Base-by-base conservation (phyloP, 2,888 invertebrate genomes). In the Sesia bembeciformis region DNA sequence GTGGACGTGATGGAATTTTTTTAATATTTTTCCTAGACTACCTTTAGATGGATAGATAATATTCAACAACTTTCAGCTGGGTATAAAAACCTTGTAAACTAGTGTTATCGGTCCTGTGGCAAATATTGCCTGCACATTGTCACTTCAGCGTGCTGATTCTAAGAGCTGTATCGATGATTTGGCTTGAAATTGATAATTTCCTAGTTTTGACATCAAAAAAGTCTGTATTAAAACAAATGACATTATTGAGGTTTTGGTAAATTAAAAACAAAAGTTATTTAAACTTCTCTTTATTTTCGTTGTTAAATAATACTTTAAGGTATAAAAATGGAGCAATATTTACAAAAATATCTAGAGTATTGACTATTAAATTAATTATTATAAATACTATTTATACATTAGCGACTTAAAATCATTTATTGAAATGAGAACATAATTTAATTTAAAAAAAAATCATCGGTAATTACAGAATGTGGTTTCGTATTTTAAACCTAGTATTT, bases 271-370 rank as follows among this genome's bases (percentile, higher is more conserved):
- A 54, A 42, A 23, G 42, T 50, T 4, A 39, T 39, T 40, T 39
- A n/a, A 49, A 51, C 62, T 66, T 58, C 63, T 71, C 66, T 67
- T 54, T 60, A 60, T 57, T 61, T 68, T 74, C 70, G 68, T 67
- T 72, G 63, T 70, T 71, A 68, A 70, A 70, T 80, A 79, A 80
- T 80, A 80, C 77, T 80, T 76, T 69, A 65, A 65, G 70, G 72
- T 75, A 67, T 65, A 70, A 71, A 72, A 74, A 66, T 66, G 57
- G 53, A 58, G 56, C 58, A 60, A 58, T 66, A 78, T 74, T 74
- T 76, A 78, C 67, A 66, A 51, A 59, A 74, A 54, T 55, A 60
- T 53, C 51, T 51, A 53, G 43, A 52, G 5, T 60, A 64, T 57
- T 63, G 61, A 63, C 65, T 62, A 58, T 58, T 60, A 53, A 52